Base-by-base conservation (phyloP, 2,888 invertebrate species). In the Elysia crispata region DNA sequence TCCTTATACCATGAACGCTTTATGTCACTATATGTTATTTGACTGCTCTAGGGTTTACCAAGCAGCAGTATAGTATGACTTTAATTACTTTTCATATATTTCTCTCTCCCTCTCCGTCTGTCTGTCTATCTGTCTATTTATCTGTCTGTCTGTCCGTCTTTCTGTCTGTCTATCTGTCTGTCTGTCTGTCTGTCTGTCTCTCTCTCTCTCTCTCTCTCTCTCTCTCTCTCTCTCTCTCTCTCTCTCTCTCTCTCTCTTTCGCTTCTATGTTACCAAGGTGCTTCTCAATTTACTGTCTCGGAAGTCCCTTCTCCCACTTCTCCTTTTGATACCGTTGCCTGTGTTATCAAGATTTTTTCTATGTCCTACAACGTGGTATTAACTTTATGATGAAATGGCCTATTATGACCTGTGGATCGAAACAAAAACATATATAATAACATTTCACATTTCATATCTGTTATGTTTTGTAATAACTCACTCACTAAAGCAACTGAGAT, bases 231-330 rank as follows among this genome's bases (percentile, higher is more conserved):
- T 62, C 64, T 33, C 70, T 70, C 70, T 41, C 41, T 41, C 70
- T 70, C 70, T 70, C 70, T 70, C 70, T 70, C 33, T 70, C 70
- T 66, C 25, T 66, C 57, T 30, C 25, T 74, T 25, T 57, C n/a
- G 25, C 74, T 18, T 1, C 73, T 15, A 20, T 73, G 49, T 25
- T 54, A 25, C 50, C 49, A 18, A 25, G n/a, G n/a, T n/a, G n/a
- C n/a, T n/a, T n/a, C n/a, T n/a, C n/a, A n/a, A n/a, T n/a, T n/a
- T n/a, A n/a, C n/a, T n/a, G n/a, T n/a, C n/a, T n/a, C n/a, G n/a
- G n/a, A n/a, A n/a, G n/a, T n/a, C n/a, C n/a, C n/a, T n/a, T n/a
- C n/a, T n/a, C n/a, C n/a, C n/a, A n/a, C n/a, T n/a, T n/a, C n/a
- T n/a, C n/a, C n/a, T n/a, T n/a, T n/a, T n/a, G n/a, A n/a, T n/a